Evolutionary conservation across 2,888 invertebrate species (phyloP).

Genomic region (Phyllotreta cruciferae): DNA sequence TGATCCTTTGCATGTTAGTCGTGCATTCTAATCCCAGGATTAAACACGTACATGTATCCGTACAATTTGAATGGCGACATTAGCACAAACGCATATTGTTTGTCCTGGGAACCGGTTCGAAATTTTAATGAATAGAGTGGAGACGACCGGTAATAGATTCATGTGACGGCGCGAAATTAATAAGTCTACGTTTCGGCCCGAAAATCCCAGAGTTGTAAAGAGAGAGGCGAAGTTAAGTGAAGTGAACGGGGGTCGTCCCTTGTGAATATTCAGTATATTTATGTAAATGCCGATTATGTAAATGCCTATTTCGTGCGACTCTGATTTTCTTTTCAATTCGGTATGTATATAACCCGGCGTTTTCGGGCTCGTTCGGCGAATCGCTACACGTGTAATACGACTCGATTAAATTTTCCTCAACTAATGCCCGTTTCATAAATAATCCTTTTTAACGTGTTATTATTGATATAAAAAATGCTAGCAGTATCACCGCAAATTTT

Average conservation of each 20-base stretch:
- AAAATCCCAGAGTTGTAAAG: conserved; percentile 35
- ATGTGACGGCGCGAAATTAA: conserved; percentile 36
- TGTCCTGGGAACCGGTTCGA: no score
- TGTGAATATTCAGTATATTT: conserved; percentile 46
- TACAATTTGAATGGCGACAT: no score
- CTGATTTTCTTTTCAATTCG: conserved; percentile 43
- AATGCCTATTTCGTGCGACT: conserved; percentile 43
- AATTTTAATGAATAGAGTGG: conserved; percentile 5
- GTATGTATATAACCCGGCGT: conserved; percentile 7
- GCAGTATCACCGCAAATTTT: no score
- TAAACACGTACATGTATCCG: no score
- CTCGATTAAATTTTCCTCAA: conserved; percentile 16
- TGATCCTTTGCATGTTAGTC: no score
- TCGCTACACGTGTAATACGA: conserved; percentile 20
- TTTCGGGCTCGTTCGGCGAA: conserved; percentile 23
- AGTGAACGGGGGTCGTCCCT: conserved; percentile 33
- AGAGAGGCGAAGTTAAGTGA: conserved; percentile 34
- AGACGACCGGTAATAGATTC: conserved; percentile 24
- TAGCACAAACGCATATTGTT: no score
- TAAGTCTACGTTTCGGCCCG: conserved; percentile 29
- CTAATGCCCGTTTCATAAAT: no score
- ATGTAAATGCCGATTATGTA: conserved; percentile 46
- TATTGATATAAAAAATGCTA: no score
- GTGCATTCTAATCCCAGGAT: no score
- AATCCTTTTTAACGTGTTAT: no score